Base-by-base conservation (phyloP, 37 sponge, comb jelly and placozoan genomes). In the Ephydatia muelleri region DNA sequence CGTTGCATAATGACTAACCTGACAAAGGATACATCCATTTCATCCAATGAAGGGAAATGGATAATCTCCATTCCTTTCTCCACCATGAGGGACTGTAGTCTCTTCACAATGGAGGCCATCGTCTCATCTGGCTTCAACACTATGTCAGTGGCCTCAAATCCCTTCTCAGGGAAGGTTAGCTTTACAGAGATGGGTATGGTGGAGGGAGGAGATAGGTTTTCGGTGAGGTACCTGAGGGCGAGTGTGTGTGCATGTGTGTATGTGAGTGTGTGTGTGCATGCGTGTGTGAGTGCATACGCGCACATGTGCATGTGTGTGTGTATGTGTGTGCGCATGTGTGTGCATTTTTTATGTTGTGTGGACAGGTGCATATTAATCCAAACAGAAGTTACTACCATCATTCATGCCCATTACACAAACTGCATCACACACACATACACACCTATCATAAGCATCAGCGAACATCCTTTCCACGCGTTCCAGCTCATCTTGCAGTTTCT, bases 51-150 rank as follows among this genome's bases (percentile, higher is more conserved):
- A 48, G 90, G 90, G 38, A 89, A 89, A 67, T 84, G 76, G 16
- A 47, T 67, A 2, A 89, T 68, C 21, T 43, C 75, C 85, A 84
- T 80, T 22, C 65, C 73, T 67, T 73, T 25, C 26, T 84, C 77
- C 64, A 84, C 84, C 90, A 89, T 89, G n/a, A 79, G 40, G 0
- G 70, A 28, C 39, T 70, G 40, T 34, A 89, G 69, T 67, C 80
- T 89, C 57, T 75, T 76, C 65, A 84, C n/a, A 43, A 89, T 67
- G 23, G 32, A n/a, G 4, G 79, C 85, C 90, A 89, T 89, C 30
- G 49, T 91, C 68, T 91, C 91, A 48, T 82, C 83, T 16, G 91
- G 91, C 31, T 72, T 77, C 36, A 91, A 66, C 12, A 91, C 37
- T 26, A 86, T 80, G 29, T 86, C 84, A 29, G 49, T 27, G 47